phyloP scores from a whole-genome alignment of 2,797 vertebrate species.

The Sciaenops ocellatus region DNA sequence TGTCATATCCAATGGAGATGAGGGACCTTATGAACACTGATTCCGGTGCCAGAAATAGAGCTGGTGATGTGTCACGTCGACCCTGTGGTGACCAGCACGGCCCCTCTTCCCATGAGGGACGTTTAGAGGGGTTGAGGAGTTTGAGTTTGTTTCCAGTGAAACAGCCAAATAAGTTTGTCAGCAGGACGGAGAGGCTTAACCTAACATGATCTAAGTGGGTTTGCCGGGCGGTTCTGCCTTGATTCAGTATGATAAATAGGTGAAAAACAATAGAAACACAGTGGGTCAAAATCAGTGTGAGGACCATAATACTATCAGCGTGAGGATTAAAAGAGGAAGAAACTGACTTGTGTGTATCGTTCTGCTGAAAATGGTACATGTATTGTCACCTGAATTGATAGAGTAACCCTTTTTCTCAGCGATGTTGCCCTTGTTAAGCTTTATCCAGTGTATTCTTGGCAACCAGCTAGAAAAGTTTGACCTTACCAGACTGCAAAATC shows the following conservation, averaged over 20 bases:
- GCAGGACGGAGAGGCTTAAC: slow-evolving; percentile 60
- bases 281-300: slow-evolving; percentile 28
- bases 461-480: background rate
- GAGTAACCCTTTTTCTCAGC: background rate
- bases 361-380: background rate
- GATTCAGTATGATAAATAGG: slow-evolving; percentile 55
- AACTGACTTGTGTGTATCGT: slow-evolving; percentile 1
- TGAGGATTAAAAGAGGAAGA: slow-evolving; percentile 12
- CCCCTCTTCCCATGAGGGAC: slow-evolving; percentile 54
- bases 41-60: slow-evolving; percentile 61
- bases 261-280: slow-evolving; percentile 51
- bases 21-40: slow-evolving; percentile 61
- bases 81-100: slow-evolving; percentile 67
- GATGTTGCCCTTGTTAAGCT: background rate
- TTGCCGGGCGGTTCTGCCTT: slow-evolving; percentile 34
- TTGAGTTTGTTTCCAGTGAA: slow-evolving; percentile 65
- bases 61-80: slow-evolving; percentile 71
- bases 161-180: slow-evolving; percentile 68
- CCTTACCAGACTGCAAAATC: background rate
- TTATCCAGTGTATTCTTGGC: background rate
- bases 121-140: slow-evolving; percentile 38
- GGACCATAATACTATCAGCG: slow-evolving; percentile 32
- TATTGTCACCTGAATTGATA: background rate
- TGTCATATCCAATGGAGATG: slow-evolving; percentile 53
- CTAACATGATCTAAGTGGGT: slow-evolving; percentile 68